These are phyloP conservation scores for Etheostoma nigrum DNA, from an alignment of 2,797 vertebrate species.

Conservation along the genomic window DNA sequence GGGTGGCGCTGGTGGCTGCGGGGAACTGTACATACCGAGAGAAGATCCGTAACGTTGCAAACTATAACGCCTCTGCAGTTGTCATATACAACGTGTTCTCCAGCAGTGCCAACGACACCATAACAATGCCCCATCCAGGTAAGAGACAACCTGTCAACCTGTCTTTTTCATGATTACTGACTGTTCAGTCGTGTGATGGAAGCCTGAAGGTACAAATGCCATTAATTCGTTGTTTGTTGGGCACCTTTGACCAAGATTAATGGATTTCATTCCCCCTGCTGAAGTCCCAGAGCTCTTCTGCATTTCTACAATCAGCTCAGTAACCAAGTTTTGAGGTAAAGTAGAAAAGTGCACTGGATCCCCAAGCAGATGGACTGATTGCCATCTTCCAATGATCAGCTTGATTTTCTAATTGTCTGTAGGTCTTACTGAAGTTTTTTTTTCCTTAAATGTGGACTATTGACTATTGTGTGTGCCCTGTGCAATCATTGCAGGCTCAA, in stretches of 20 bases:
- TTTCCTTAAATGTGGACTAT: background rate
- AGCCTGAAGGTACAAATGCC: background rate
- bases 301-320: constrained; percentile 16
- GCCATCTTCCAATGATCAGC: background rate
- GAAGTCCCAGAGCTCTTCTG: constrained; percentile 14
- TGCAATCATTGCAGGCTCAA: background rate
- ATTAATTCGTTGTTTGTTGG: constrained; percentile 7
- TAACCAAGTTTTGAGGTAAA: constrained; percentile 10
- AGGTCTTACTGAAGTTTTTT: background rate
- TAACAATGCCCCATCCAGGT: constrained; percentile 96
- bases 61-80: constrained; percentile 93
- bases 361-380: background rate
- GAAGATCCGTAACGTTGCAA: constrained; percentile 92
- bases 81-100: constrained; percentile 94
- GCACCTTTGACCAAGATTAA: constrained; percentile 7
- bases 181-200: constrained; percentile 7
- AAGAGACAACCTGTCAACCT: constrained; percentile 56
- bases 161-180: background rate
- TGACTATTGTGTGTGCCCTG: too few species aligned
- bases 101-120: constrained; percentile 91
- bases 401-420: background rate
- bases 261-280: constrained; percentile 1
- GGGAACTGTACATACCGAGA: constrained; percentile 94
- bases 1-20: constrained; percentile 93
- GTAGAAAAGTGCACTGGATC: background rate